Evolutionary conservation across 2,113 vertebrate species (phyloP).

Genomic region (Thamnophis sirtalis): DNA sequence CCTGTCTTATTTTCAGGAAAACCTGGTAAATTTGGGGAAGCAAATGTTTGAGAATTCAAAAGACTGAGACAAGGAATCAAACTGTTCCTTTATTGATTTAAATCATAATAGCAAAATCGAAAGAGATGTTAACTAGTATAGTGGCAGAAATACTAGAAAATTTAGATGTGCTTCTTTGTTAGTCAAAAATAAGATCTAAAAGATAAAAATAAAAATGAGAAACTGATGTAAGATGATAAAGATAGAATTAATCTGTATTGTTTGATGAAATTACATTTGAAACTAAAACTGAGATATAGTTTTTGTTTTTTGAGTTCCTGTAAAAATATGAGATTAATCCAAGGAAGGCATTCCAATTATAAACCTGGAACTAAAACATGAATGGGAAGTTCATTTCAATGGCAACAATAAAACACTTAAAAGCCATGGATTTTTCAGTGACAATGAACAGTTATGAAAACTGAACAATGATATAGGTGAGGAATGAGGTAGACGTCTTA

Average conservation of each 20-base stretch:
- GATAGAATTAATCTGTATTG: background rate
- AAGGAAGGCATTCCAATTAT: background rate
- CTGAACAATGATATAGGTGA: background rate
- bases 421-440: background rate
- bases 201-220: background rate
- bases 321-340: background rate
- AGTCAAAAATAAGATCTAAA: background rate
- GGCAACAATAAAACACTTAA: background rate
- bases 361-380: background rate
- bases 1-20: too few species aligned
- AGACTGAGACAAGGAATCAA: background rate
- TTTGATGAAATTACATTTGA: background rate
- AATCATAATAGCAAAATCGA: background rate
- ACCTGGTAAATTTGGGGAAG: background rate
- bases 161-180: background rate
- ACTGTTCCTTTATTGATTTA: background rate
- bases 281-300: background rate
- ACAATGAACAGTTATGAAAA: background rate
- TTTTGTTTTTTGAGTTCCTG: background rate
- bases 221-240: background rate
- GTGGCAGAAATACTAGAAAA: background rate
- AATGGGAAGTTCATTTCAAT: background rate
- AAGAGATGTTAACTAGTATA: background rate
- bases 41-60: background rate
- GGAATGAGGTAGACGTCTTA: background rate